Conservation (phyloP, 2,797 vertebrate species). For the Myotis myotis region DNA sequence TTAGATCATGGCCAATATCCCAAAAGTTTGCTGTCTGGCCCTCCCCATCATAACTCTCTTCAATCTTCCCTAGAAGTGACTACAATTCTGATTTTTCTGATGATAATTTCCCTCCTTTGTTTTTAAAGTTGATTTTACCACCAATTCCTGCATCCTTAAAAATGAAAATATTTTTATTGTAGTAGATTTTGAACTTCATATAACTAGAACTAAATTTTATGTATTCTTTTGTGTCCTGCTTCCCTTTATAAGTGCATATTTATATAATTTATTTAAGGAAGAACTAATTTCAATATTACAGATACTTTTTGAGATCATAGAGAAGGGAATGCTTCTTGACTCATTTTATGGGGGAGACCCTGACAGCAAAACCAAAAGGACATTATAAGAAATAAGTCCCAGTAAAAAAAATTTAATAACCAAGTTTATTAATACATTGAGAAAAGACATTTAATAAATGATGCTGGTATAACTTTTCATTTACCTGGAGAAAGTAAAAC, state of each 20-base stretch:
- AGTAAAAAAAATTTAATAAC: not conserved
- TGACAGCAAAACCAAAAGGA: not conserved
- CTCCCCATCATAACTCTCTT: not conserved
- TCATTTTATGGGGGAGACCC: not conserved
- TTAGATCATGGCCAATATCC: not conserved
- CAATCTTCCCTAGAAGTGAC: not conserved
- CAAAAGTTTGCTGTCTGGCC: not conserved
- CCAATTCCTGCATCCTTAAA: not conserved
- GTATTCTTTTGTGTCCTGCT: not conserved
- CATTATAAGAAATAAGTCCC: not conserved
- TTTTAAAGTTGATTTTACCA: not conserved
- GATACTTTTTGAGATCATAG: not conserved
- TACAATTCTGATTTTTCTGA: not conserved
- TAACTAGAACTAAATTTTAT: not conserved
- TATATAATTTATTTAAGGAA: not conserved
- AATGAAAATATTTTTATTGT: not conserved
- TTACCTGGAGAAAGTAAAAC: not conserved
- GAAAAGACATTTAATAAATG: not conserved
- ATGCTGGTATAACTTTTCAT: not conserved
- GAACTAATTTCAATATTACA: not conserved
- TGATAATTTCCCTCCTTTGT: not conserved
- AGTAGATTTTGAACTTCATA: not conserved
- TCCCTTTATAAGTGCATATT: not conserved
- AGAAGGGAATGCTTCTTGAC: not conserved
- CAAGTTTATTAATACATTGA: not conserved